These are phyloP conservation scores for Synodontis membranacea DNA, from an alignment of 2,113 vertebrate genomes.

Conservation along the genomic window DNA sequence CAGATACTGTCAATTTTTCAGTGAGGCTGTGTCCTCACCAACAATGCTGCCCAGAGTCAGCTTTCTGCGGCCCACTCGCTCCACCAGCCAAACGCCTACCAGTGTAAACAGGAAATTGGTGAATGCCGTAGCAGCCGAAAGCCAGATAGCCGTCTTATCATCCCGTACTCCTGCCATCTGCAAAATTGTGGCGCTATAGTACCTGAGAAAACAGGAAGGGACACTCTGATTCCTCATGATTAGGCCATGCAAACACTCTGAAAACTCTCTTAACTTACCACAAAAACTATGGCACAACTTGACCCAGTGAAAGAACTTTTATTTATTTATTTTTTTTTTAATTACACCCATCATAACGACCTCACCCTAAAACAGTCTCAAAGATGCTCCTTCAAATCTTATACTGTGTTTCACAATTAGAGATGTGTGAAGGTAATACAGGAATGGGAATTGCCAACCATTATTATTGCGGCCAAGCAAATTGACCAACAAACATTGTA, in stretches of 20 bases:
- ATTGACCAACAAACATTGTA: neutral
- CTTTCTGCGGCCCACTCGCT: constrained; percentile 88
- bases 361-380: neutral
- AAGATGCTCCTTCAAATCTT: neutral
- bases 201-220: constrained; percentile 71
- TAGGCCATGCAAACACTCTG: neutral
- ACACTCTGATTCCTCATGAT: neutral
- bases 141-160: constrained; percentile 90
- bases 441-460: neutral
- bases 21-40: constrained; percentile 70
- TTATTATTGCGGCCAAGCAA: neutral
- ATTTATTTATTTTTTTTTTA: neutral
- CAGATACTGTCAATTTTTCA: neutral
- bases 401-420: neutral
- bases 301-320: neutral
- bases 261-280: neutral
- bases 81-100: constrained; percentile 93
- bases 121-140: constrained; percentile 87
- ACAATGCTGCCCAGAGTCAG: constrained; percentile 88
- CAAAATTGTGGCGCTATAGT: constrained; percentile 97
- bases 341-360: neutral
- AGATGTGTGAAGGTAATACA: neutral
- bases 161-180: constrained; percentile 96
- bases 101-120: constrained; percentile 95
- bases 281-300: neutral